Percentiles rank a stretch among this genome's conserved stretches.
Evolutionary conservation across 2,113 vertebrate genomes (phyloP).

Genomic region (Telmatochromis bifrenatus): DNA sequence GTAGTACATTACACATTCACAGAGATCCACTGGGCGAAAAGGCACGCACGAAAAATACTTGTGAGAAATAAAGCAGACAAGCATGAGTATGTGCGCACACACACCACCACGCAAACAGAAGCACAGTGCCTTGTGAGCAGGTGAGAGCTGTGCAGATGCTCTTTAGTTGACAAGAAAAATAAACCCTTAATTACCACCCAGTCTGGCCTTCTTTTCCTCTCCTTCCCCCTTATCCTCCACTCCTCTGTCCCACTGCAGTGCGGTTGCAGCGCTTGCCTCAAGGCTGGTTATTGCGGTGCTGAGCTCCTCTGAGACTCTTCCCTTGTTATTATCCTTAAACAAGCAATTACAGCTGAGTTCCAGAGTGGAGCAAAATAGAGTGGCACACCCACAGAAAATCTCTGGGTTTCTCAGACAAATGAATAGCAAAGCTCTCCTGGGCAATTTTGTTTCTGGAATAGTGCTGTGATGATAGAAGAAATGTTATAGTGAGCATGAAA

Average conservation of each 20-base stretch:
- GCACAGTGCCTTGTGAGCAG: conserved; percentile 42
- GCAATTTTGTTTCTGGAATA: conserved; percentile 29
- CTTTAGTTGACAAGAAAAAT: conserved; percentile 47
- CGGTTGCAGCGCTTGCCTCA: conserved; percentile 45
- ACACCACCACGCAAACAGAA: not conserved
- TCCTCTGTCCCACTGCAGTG: conserved; percentile 39
- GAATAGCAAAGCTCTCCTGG: conserved; percentile 1
- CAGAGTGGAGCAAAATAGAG: conserved; percentile 48
- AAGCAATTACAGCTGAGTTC: conserved; percentile 61
- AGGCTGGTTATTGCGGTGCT: conserved; percentile 51
- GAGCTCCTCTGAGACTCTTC: conserved; percentile 49
- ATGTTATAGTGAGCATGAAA: conserved; percentile 7
- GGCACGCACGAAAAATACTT: not conserved
- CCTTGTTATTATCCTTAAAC: conserved; percentile 73
- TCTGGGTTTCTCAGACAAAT: conserved; percentile 34
- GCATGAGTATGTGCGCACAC: not conserved
- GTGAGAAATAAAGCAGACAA: not conserved
- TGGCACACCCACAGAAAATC: conserved; percentile 57
- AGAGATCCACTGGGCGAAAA: conserved; percentile 1
- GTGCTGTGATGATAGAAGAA: conserved; percentile 15
- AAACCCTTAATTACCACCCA: conserved; percentile 61
- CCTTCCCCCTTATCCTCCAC: not conserved
- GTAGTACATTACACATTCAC: conserved; percentile 27
- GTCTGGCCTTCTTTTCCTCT: conserved; percentile 28
- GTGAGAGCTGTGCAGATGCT: conserved; percentile 56